Evolutionary conservation across 2,888 invertebrate species (phyloP).

Genomic region (Arctia plantaginis): DNA sequence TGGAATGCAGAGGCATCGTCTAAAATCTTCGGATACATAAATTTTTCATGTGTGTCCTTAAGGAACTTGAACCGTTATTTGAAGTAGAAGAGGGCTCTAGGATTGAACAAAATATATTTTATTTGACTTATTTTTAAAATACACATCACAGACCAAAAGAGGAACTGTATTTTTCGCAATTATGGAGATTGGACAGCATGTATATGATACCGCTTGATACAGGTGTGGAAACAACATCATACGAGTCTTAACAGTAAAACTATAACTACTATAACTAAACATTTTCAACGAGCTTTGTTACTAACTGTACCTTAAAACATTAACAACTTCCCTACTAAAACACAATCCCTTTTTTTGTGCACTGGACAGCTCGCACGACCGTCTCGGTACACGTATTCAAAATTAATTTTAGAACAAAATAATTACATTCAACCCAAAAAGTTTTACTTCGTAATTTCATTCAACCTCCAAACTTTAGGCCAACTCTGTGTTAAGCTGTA

Average conservation of each 20-base stretch:
- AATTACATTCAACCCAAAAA: background rate
- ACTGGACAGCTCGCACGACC: background rate
- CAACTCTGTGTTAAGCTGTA: background rate
- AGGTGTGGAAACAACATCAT: background rate
- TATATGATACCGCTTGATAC: background rate
- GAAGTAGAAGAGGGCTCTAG: no score
- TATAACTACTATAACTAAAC: no score
- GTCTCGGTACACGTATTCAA: background rate
- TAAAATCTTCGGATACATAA: no score
- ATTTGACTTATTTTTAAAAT: no score
- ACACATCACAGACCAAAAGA: no score
- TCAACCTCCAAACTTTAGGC: background rate
- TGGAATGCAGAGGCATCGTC: no score
- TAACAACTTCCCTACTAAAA: background rate
- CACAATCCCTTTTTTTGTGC: background rate
- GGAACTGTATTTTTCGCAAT: no score
- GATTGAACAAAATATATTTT: no score
- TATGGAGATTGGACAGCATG: background rate
- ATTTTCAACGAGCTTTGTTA: background rate
- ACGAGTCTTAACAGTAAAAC: background rate
- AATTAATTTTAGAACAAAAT: slow-evolving; percentile 10
- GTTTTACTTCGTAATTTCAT: slow-evolving; percentile 6
- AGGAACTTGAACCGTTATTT: no score
- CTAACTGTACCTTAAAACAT: background rate
- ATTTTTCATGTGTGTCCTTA: no score